These are phyloP conservation scores for Apeira syringaria DNA, from an alignment of 2,888 invertebrate species.

Conservation along the genomic window DNA sequence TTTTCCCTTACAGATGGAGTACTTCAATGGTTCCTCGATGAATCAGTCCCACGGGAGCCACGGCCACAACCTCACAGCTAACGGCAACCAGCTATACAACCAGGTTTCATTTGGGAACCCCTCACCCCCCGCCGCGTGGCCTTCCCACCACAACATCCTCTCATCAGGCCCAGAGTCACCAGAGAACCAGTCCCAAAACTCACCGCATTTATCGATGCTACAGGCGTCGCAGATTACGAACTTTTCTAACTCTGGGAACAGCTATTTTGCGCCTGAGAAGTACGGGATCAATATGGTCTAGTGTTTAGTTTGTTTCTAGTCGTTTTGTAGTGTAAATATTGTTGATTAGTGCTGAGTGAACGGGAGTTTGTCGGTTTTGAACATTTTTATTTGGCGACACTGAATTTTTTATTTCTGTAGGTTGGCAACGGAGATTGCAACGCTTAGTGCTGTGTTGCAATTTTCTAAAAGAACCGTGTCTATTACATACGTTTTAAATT, in stretches of 20 bases:
- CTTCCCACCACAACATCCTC: conserved; percentile 75
- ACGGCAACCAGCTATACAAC: conserved; percentile 78
- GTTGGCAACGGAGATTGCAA: neutral
- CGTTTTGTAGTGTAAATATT: conserved; percentile 27
- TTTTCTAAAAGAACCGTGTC: neutral
- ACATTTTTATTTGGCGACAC: conserved; percentile 11
- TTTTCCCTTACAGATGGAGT: conserved; percentile 67
- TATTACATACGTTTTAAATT: neutral
- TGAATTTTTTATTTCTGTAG: neutral
- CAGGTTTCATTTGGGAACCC: conserved; percentile 79
- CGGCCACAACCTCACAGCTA: conserved; percentile 70
- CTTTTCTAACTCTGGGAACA: conserved; percentile 78
- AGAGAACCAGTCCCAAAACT: conserved; percentile 72
- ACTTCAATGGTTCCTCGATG: conserved; percentile 76
- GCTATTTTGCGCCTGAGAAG: conserved; percentile 79
- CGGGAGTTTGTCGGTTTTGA: conserved; percentile 30
- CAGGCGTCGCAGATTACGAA: conserved; percentile 79
- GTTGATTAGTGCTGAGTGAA: conserved; percentile 21
- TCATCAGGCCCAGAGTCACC: conserved; percentile 74
- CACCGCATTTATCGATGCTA: conserved; percentile 75
- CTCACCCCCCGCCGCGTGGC: conserved; percentile 72
- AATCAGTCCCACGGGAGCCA: conserved; percentile 73
- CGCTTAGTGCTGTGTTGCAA: neutral
- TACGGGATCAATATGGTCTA: conserved; percentile 83
- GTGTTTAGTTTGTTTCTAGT: conserved; percentile 53